Conservation (phyloP, 2,113 vertebrate species). For the Cygnus buccinator region DNA sequence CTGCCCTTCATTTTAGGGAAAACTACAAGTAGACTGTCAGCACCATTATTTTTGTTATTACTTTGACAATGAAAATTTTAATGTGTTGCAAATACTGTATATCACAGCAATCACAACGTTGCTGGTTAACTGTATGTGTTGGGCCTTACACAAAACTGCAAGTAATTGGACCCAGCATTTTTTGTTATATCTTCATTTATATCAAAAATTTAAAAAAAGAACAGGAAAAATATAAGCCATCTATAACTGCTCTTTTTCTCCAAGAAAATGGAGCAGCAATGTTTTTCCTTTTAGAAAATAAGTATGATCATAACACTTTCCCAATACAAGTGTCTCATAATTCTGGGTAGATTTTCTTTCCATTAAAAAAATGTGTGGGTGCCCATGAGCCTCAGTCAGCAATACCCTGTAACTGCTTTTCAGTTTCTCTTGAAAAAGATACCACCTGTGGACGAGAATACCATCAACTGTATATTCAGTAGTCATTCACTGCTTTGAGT, state of each 20-base stretch:
- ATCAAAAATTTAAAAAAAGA: neutral
- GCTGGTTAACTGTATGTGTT: rapidly evolving
- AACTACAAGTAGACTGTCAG: neutral
- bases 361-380: neutral
- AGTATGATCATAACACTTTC: neutral
- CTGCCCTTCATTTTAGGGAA: neutral
- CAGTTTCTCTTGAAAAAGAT: neutral
- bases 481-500: neutral
- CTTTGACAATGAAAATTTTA: neutral
- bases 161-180: neutral
- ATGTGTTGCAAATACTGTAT: neutral
- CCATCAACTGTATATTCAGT: neutral
- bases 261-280: neutral
- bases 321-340: neutral
- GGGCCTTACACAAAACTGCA: rapidly evolving
- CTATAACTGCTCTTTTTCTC: neutral
- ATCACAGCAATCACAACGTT: rapidly evolving
- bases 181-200: neutral
- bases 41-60: neutral
- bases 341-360: neutral
- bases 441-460: neutral
- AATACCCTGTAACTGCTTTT: neutral
- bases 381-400: neutral
- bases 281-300: neutral
- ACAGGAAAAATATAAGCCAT: neutral